phyloP scores from a whole-genome alignment of 1,140 invertebrate species.

The Sesamia nonagrioides region DNA sequence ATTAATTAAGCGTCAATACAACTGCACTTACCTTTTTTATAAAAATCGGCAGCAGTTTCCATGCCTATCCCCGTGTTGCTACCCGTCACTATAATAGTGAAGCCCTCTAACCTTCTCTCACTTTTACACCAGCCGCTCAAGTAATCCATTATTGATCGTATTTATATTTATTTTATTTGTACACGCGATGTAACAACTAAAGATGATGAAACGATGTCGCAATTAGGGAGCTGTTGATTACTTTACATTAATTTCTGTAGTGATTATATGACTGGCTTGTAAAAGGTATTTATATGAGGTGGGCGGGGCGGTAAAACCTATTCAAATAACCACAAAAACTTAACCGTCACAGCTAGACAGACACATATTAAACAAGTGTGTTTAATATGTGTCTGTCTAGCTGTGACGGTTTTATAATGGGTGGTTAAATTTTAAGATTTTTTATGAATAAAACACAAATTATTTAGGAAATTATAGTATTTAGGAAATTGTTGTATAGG shows the following conservation, averaged over 20 bases:
- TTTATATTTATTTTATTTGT: no score
- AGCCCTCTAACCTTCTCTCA: slow-evolving; percentile 29
- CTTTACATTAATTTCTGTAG: not conserved
- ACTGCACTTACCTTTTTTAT: slow-evolving; percentile 37
- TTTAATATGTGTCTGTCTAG: no score
- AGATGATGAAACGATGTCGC: no score
- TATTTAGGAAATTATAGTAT: no score
- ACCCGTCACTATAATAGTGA: slow-evolving; percentile 38
- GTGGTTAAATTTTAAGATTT: no score
- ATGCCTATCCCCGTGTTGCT: slow-evolving; percentile 43
- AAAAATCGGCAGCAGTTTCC: slow-evolving; percentile 40
- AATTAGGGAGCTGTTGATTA: not conserved
- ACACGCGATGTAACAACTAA: no score
- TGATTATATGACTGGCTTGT: not conserved
- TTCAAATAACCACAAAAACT: no score
- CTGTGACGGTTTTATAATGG: no score
- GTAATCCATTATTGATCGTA: slow-evolving; percentile 6
- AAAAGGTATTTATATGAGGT: not conserved
- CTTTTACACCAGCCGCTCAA: slow-evolving; percentile 46
- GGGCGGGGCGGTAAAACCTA: not conserved
- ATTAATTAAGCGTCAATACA: not conserved
- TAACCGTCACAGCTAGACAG: no score
- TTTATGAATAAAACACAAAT: no score
- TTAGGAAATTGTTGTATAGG: no score
- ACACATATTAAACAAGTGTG: no score